Base-by-base conservation (phyloP, 2,888 invertebrate species). In the Eupithecia inturbata region DNA sequence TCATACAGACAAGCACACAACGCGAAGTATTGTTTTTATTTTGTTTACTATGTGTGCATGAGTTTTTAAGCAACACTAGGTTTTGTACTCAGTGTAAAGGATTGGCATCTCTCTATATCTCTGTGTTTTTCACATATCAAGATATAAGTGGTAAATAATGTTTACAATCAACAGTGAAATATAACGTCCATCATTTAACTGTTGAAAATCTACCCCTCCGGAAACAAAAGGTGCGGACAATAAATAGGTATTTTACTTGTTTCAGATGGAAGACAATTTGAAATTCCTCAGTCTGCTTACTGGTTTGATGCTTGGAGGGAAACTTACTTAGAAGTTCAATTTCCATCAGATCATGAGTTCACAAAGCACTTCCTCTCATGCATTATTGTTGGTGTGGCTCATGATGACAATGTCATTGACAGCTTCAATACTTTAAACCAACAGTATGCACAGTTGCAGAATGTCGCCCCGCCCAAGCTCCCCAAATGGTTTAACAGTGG, bases 261-360 rank as follows among this genome's bases (percentile, higher is more conserved):
- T 88, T 19, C 87, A 95, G 95, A 93, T 60, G 90, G 94, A 63
- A 92, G 95, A 75, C 95, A 95, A 82, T 90, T 98, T 78, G 96
- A 97, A 81, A 95, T 97, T 82, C 98, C 98, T 41, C 93, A 96
- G 53, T 95, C 96, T 14, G 97, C 98, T 71, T 97, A 98, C 19
- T 99, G 99, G 99, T 99, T 98, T 95, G 99, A 99, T 90, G 96
- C 97, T 14, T 99, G 99, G 98, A 95, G 99, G 83, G 98, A 98
- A 83, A 97, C 97, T 39, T 99, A 99, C 90, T 95, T 98, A 64
- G 96, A 97, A 85, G 96, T 98, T 75, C 97, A 98, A 87, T 97
- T 97, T 88, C 97, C 98, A 26, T 97, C 97, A 6, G 99, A 99
- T 87, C 99, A 99, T 95, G 99, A 99, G 92, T 99, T 98, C 87